Evolutionary conservation across 1,140 invertebrate genomes (phyloP).

Genomic region (Hycleus cichorii): DNA sequence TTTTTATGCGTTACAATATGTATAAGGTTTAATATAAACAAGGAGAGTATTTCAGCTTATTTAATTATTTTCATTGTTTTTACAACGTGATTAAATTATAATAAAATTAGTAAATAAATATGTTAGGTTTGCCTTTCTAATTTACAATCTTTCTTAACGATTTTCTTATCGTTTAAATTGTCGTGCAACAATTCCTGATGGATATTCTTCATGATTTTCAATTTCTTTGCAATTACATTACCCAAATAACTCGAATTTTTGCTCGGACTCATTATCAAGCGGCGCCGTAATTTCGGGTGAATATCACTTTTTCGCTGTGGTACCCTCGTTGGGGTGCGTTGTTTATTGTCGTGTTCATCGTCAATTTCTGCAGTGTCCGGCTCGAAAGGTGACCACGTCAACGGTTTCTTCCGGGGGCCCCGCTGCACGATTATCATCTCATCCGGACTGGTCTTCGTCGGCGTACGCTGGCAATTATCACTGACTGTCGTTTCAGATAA

Average conservation of each 20-base stretch:
- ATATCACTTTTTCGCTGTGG: constrained; percentile 11
- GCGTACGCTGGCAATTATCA: constrained; percentile 11
- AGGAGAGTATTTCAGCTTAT: background rate
- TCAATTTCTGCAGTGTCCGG: constrained; percentile 19
- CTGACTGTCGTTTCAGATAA: constrained; percentile 27
- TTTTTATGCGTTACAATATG: background rate
- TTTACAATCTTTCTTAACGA: background rate
- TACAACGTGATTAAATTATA: background rate
- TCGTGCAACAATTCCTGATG: background rate
- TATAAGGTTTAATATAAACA: background rate
- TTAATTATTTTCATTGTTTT: background rate
- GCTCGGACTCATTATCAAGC: constrained; percentile 24
- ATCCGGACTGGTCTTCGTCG: constrained; percentile 31
- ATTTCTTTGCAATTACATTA: constrained; percentile 13
- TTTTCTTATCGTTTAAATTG: background rate
- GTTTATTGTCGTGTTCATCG: background rate
- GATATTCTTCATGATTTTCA: constrained; percentile 5
- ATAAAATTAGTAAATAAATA: background rate
- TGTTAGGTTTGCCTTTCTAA: background rate
- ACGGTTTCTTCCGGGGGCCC: constrained; percentile 32
- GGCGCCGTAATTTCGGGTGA: constrained; percentile 21
- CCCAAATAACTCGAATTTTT: constrained; percentile 11
- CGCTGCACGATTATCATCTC: constrained; percentile 37
- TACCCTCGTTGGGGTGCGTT: constrained; percentile 20
- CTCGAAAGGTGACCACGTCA: constrained; percentile 38